Conservation (phyloP, 2,113 vertebrate genomes). For the Cyphomyrus discorhynchus region DNA sequence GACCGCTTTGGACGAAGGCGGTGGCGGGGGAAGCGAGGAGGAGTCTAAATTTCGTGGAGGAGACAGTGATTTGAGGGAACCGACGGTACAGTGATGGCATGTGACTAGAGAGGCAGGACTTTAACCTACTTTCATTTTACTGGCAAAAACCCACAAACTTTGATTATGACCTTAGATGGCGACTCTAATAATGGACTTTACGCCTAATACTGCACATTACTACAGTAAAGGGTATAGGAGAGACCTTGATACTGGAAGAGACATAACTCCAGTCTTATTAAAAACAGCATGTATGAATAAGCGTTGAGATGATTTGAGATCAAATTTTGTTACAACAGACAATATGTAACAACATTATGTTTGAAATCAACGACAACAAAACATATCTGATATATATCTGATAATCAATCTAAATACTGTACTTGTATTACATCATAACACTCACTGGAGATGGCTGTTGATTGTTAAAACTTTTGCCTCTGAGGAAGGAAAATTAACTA, state of each 20-base stretch:
- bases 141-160: background rate
- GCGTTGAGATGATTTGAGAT: background rate
- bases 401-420: background rate
- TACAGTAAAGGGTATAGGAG: background rate
- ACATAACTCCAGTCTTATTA: background rate
- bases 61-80: background rate
- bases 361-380: background rate
- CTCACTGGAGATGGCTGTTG: too few relatives aligned
- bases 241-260: background rate
- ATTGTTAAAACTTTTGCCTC: background rate
- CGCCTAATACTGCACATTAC: background rate
- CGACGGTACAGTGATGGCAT: background rate
- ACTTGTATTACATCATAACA: too few relatives aligned
- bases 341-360: background rate
- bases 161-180: background rate
- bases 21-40: conserved; percentile 48
- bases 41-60: conserved; percentile 34
- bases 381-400: background rate
- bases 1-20: conserved; percentile 57
- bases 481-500: background rate
- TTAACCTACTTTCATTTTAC: background rate
- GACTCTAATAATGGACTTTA: background rate
- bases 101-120: background rate
- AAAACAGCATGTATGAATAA: background rate
- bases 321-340: background rate